Base-by-base conservation (phyloP, 92 coral and sea anemone genomes). In the Siderastrea radians region DNA sequence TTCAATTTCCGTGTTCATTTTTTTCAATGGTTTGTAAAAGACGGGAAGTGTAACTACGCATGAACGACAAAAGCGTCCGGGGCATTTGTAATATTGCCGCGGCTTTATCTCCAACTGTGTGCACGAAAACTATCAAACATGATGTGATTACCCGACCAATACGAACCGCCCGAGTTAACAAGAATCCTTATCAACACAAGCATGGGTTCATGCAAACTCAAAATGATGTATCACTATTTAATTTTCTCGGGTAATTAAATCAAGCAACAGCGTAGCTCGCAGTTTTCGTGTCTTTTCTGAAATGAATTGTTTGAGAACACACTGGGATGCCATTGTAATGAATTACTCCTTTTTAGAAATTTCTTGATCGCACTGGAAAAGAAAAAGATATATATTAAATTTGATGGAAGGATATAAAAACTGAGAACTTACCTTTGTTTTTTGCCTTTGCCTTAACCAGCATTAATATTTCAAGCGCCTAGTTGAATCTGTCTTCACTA, bases 391-490 rank as follows among this genome's bases (percentile, higher is more conserved):
- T 59, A 11, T 3, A 5, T 3, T 11, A 45, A 0, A 16, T 0
- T 44, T 7, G 16, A 19, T 14, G 38, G 59, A 17, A 7, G 19
- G 67, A 2, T 67, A 1, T 16, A 70, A 57, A 57, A 9, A 4
- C 0, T 51, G 6, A 48, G 52, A 69, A 4, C 86, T 3, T 82
- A 69, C 77, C 86, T 72, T 65, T 12, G 10, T 52, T 50, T 62
- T 11, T 82, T 58, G 38, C 38, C 38, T n/a, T 26, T 26, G 59
- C 48, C 76, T 55, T 9, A 7, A 44, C 50, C 57, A 57, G 49
- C 78, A 82, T 82, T 58, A 82, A 82, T 82, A 82, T 82, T 82
- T 82, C 58, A 82, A 82, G 49, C 68, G 55, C 6, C 45, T n/a
- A 57, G 69, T 50, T 49, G 48, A 64, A 26, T 62, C 64, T 47